Evolutionary conservation across 1,140 invertebrate genomes (phyloP).

Genomic region (Drosophila sp.): DNA sequence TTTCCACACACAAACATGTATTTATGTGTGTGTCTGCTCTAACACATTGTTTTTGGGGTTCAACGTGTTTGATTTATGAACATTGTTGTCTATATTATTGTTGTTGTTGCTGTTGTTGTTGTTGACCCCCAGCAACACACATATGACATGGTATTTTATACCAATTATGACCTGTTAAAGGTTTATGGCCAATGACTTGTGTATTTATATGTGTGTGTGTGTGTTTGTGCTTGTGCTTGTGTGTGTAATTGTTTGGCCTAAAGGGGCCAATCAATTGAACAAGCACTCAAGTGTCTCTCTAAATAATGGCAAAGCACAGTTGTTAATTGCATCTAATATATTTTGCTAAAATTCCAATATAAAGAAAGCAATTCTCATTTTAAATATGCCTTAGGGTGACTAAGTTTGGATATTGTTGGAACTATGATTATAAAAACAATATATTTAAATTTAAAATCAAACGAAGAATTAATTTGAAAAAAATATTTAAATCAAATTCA

Average conservation of each 20-base stretch:
- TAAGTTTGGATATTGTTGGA: background rate
- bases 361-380: background rate
- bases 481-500: too few relatives aligned
- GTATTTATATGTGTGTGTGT: background rate
- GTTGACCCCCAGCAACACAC: constrained; percentile 44
- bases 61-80: constrained; percentile 71
- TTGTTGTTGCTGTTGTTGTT: constrained; percentile 28
- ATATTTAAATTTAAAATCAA: too few relatives aligned
- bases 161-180: constrained; percentile 79
- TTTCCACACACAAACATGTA: constrained; percentile 42
- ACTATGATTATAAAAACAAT: too few relatives aligned
- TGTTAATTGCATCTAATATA: constrained; percentile 42
- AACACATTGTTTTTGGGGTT: constrained; percentile 53
- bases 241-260: constrained; percentile 35
- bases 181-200: constrained; percentile 38
- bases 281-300: constrained; percentile 41
- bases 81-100: constrained; percentile 31
- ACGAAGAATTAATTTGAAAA: too few relatives aligned
- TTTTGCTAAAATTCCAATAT: constrained; percentile 7
- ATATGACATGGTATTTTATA: constrained; percentile 70
- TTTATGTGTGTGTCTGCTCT: constrained; percentile 50
- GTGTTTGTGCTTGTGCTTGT: constrained; percentile 20
- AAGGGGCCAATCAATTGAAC: constrained; percentile 48
- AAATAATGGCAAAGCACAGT: constrained; percentile 10
- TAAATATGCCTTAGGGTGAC: background rate